phyloP scores from a whole-genome alignment of 1,140 invertebrate genomes.

The Anthonomus grandis region DNA sequence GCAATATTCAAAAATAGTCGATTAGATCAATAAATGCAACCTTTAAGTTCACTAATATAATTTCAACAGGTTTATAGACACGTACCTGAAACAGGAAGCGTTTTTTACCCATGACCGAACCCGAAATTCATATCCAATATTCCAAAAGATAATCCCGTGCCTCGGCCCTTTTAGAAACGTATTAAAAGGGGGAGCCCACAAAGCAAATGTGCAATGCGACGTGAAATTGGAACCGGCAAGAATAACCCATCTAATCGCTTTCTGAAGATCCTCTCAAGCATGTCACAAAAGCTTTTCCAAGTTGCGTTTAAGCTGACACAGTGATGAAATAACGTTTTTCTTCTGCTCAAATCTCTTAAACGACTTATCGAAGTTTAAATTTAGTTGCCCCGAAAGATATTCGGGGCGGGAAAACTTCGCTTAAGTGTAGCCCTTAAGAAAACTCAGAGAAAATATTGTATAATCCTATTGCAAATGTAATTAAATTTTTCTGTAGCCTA shows the following conservation, averaged over 20 bases:
- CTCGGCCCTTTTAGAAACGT: constrained; percentile 17
- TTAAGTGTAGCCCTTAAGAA: too few relatives aligned
- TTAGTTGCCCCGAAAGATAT: too few relatives aligned
- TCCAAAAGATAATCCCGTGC: constrained; percentile 21
- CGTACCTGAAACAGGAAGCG: constrained; percentile 7
- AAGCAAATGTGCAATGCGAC: constrained; percentile 37
- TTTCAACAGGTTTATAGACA: too few relatives aligned
- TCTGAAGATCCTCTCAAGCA: constrained; percentile 27
- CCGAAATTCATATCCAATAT: constrained; percentile 34
- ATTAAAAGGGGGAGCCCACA: constrained; percentile 33
- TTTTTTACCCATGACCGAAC: constrained; percentile 20
- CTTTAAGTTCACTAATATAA: too few relatives aligned
- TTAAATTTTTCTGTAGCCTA: too few relatives aligned
- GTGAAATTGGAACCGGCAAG: constrained; percentile 42
- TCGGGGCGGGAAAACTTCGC: too few relatives aligned
- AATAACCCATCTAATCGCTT: constrained; percentile 40
- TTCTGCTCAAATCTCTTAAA: constrained; percentile 19
- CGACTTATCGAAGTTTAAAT: constrained; percentile 22
- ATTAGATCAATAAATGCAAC: too few relatives aligned
- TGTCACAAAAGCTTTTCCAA: constrained; percentile 26
- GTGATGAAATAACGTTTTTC: constrained; percentile 27
- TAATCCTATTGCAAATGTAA: too few relatives aligned
- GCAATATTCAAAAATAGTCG: too few relatives aligned
- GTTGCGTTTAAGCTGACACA: constrained; percentile 23
- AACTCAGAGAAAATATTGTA: too few relatives aligned